Base-by-base conservation (phyloP, 2,888 invertebrate species). In the Oscheius sp. region DNA sequence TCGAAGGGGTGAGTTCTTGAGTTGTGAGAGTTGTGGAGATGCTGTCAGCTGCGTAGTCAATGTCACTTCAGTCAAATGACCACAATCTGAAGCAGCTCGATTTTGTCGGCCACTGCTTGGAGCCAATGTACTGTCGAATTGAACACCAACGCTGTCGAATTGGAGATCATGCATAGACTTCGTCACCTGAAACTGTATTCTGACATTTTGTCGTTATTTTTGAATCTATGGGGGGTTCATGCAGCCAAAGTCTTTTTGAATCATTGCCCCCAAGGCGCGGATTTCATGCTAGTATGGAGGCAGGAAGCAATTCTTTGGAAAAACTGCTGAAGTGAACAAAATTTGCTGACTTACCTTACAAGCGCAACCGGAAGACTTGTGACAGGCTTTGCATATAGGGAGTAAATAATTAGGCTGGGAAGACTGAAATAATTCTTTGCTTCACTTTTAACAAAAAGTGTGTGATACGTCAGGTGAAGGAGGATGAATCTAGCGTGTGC, bases 101-200 rank as follows among this genome's bases (percentile, higher is more conserved):
- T 66, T 70, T 29, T 73, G 72, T 42, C 73, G 50, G 5, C 69
- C 46, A 58, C 58, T 27, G 45, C 6, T 23, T 52, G 48, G 46
- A 46, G 23, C 3, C 39, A 67, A 48, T 6, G 39, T 23, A 29
- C 42, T 42, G 23, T 42, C 39, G n/a, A n/a, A n/a, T n/a, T 31
- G 12, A 2, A 50, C 31, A 8, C 64, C 33, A 15, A 57, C 33
- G 6, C 34, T 20, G 29, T 37, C 50, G 48, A 50, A 37, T 29
- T 67, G 67, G 2, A 76, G 67, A 52, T 76, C 76, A 52, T 76
- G 76, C 48, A 76, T 69, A 12, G 76, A 76, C 70, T 74, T 74
- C 29, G 76, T 74, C 37, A 71, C 58, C 53, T 67, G 58, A 42
- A 65, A 42, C 34, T 37, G n/a, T n/a, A n/a, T n/a, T n/a, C n/a